Base-by-base conservation (phyloP, 1,140 invertebrate genomes). In the Aradophagus sp. region DNA sequence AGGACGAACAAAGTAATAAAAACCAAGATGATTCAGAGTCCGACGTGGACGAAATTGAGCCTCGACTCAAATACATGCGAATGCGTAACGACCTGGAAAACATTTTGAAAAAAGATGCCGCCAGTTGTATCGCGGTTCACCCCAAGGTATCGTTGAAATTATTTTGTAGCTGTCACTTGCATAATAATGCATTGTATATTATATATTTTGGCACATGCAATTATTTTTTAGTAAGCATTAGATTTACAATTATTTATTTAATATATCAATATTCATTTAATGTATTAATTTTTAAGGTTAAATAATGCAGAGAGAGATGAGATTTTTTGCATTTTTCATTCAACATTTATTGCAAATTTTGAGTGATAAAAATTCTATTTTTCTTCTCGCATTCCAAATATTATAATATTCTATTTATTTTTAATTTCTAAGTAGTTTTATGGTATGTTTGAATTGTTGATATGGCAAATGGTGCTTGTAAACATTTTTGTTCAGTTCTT, bases 81-180 rank as follows among this genome's bases (percentile, higher is more conserved):
- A 90, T 98, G 79, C 88, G 87, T 36, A 97, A 97, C 87, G 95
- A 97, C 87, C 81, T 98, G 3, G 87, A 91, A 72, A 89, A 90
- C 70, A 97, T 98, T 77, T 84, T 98, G 2, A 89, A 91, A 77
- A 94, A 93, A 75, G 96, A 98, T 87, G 92, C 93, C 62, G 93
- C 95, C 14, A 96, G 92, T 80, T 97, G 95, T 78, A 92, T 97
- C 71, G 92, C 94, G 73, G 93, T 97, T 10, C 95, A 98, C 86
- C 90, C 94, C 11, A 98, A 97, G 86, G 93, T 95, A 81, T 23
- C 1, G 29, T 31, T 17, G 5, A 16, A 45, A 11, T 8, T 5
- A 10, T 31, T 31, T 8, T 31, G n/a, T 10, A 10, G 3, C 3
- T 11, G n/a, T 10, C n/a, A 5, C 29, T 10, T 31, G 4, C 29